These are phyloP conservation scores for Ditula angustiorana DNA, from an alignment of 2,888 invertebrate genomes.

Conservation along the genomic window DNA sequence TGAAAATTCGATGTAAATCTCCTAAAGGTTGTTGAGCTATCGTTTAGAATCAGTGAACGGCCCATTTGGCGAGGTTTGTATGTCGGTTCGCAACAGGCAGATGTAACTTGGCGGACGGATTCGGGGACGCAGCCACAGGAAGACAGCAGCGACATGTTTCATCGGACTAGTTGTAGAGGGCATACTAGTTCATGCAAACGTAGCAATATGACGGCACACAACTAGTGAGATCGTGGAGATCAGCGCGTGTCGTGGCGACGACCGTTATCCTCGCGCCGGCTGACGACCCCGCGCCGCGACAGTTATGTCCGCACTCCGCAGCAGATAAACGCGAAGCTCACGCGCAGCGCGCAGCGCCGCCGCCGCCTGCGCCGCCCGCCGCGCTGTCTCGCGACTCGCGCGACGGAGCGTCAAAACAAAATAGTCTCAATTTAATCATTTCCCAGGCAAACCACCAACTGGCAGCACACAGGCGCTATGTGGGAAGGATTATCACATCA, in stretches of 20 bases:
- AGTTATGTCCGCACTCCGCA: constrained; percentile 4
- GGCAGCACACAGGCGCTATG: neutral
- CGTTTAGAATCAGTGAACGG: too few relatives aligned
- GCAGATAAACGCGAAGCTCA: too few relatives aligned
- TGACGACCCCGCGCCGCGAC: constrained; percentile 24
- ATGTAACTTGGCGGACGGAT: too few relatives aligned
- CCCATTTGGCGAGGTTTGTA: too few relatives aligned
- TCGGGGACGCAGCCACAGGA: too few relatives aligned
- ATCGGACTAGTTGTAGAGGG: too few relatives aligned
- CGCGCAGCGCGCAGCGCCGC: neutral
- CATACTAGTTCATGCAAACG: neutral
- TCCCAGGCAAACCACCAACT: neutral
- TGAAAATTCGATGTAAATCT: too few relatives aligned
- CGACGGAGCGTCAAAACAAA: neutral
- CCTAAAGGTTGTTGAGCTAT: too few relatives aligned
- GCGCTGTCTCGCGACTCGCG: constrained; percentile 8
- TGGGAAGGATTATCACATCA: too few relatives aligned
- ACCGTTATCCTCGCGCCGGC: constrained; percentile 20
- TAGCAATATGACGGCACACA: neutral
- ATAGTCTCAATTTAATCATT: neutral
- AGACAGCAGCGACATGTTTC: too few relatives aligned
- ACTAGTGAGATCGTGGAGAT: neutral
- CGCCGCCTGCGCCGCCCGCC: constrained; percentile 12
- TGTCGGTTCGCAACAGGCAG: too few relatives aligned
- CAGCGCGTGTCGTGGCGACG: neutral